Evolutionary conservation across 2,797 vertebrate genomes (phyloP).

Genomic region (Pipistrellus kuhlii): DNA sequence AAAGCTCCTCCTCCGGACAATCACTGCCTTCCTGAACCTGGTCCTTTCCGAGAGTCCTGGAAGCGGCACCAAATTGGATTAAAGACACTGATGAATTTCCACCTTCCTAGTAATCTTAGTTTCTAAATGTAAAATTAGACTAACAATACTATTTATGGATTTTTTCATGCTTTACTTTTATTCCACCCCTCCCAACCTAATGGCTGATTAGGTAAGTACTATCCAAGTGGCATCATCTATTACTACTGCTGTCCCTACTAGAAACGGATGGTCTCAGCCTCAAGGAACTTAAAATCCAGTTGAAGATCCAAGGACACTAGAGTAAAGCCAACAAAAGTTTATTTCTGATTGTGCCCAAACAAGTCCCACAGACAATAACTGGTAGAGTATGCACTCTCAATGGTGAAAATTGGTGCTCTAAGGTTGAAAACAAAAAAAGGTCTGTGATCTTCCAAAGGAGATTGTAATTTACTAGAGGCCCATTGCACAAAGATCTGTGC

Average conservation of each 20-base stretch:
- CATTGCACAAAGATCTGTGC: too few relatives aligned
- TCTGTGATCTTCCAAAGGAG: not conserved
- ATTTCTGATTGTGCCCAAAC: not conserved
- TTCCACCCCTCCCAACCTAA: not conserved
- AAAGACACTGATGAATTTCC: not conserved
- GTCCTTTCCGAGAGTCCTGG: not conserved
- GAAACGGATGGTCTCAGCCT: not conserved
- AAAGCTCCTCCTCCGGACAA: not conserved
- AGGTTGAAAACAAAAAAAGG: not conserved
- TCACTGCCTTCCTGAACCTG: not conserved
- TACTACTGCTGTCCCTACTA: not conserved
- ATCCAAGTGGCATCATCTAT: not conserved
- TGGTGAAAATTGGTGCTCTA: not conserved
- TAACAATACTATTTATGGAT: not conserved
- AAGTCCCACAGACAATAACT: not conserved
- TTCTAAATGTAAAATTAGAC: not conserved
- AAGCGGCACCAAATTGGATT: not conserved
- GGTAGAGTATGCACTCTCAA: not conserved
- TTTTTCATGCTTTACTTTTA: conserved; percentile 28
- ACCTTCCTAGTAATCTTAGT: not conserved
- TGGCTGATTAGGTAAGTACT: not conserved
- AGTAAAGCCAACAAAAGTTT: not conserved
- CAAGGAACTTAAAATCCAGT: not conserved
- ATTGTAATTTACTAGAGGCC: not conserved
- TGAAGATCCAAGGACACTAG: not conserved